Percentiles rank a stretch among this genome's conserved stretches.
Conservation (phyloP, 2,888 invertebrate genomes). For the Buathra laborator region DNA sequence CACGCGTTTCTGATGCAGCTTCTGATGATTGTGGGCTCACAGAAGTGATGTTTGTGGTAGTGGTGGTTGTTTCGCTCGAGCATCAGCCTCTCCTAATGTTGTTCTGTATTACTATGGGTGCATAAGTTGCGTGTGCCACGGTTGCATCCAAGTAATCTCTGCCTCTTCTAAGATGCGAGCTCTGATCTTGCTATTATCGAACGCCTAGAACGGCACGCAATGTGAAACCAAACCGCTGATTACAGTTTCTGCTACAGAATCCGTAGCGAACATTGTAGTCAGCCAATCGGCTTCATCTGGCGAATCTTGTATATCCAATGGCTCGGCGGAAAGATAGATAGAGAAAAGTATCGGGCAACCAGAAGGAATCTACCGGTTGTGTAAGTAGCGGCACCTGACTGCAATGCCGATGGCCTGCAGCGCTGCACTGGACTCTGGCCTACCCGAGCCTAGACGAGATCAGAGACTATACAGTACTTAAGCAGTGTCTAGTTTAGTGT, state of each 20-base stretch:
- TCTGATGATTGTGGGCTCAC: slow-evolving; percentile 23
- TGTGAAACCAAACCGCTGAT: slow-evolving; percentile 19
- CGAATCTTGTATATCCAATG: slow-evolving; percentile 37
- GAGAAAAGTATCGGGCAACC: slow-evolving; percentile 51
- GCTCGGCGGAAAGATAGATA: slow-evolving; percentile 31
- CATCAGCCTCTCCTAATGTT: slow-evolving; percentile 27
- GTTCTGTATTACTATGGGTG: slow-evolving; percentile 27
- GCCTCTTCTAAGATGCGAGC: slow-evolving; percentile 4
- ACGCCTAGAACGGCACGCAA: slow-evolving; percentile 19
- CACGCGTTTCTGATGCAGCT: slow-evolving; percentile 57
- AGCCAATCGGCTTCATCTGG: slow-evolving; percentile 28
- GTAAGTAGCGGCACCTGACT: slow-evolving; percentile 83
- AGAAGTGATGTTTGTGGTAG: slow-evolving; percentile 3
- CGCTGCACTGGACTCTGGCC: slow-evolving; percentile 57
- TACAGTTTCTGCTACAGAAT: slow-evolving; percentile 45
- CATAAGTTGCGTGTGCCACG: slow-evolving; percentile 39
- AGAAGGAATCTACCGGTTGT: slow-evolving; percentile 82
- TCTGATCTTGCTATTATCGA: neutral
- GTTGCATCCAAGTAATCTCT: slow-evolving; percentile 19
- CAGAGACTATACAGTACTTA: slow-evolving; percentile 58
- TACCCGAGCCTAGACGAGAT: slow-evolving; percentile 61
- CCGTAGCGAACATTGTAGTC: slow-evolving; percentile 35
- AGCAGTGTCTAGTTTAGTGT: slow-evolving; percentile 39
- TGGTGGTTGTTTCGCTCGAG: slow-evolving; percentile 14
- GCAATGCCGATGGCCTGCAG: slow-evolving; percentile 79